Conservation (phyloP, 2,888 invertebrate genomes). For the Hyppa rectilinea region DNA sequence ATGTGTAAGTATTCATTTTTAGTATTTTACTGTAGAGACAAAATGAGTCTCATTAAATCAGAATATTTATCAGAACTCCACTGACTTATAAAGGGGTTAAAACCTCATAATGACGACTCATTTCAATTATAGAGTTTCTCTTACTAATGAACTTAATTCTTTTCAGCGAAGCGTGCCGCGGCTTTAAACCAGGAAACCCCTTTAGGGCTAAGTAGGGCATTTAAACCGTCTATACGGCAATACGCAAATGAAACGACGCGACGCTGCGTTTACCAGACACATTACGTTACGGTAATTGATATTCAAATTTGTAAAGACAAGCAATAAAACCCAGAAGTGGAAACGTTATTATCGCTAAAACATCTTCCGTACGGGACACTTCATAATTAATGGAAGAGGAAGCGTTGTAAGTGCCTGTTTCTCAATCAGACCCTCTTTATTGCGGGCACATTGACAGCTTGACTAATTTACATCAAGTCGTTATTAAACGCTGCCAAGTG, state of each 20-base stretch:
- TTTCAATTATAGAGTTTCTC: slow-evolving; percentile 40
- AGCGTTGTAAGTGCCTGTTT: slow-evolving; percentile 23
- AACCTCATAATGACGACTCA: slow-evolving; percentile 17
- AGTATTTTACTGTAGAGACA: neutral
- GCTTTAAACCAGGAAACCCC: slow-evolving; percentile 40
- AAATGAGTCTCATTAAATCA: neutral
- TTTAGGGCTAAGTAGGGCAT: slow-evolving; percentile 40
- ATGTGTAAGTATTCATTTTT: neutral
- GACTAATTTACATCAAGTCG: slow-evolving; percentile 36
- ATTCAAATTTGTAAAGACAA: slow-evolving; percentile 36
- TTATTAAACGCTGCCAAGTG: slow-evolving; percentile 24
- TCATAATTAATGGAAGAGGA: slow-evolving; percentile 48
- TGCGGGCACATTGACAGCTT: slow-evolving; percentile 36
- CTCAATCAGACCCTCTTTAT: slow-evolving; percentile 41
- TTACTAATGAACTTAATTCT: slow-evolving; percentile 51
- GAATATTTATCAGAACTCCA: neutral
- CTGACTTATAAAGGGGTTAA: slow-evolving; percentile 13
- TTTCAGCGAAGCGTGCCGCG: slow-evolving; percentile 29
- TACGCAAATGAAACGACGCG: slow-evolving; percentile 21
- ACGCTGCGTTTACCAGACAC: neutral
- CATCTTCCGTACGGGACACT: slow-evolving; percentile 22
- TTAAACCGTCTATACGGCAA: slow-evolving; percentile 31
- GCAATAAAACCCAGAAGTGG: slow-evolving; percentile 23
- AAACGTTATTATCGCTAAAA: slow-evolving; percentile 24
- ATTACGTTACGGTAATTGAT: slow-evolving; percentile 22